A percentile compares a stretch with the other conserved stretches of the same genome.
Evolutionary conservation across 2,797 vertebrate species (phyloP).

Genomic region (Sebastes jordani): DNA sequence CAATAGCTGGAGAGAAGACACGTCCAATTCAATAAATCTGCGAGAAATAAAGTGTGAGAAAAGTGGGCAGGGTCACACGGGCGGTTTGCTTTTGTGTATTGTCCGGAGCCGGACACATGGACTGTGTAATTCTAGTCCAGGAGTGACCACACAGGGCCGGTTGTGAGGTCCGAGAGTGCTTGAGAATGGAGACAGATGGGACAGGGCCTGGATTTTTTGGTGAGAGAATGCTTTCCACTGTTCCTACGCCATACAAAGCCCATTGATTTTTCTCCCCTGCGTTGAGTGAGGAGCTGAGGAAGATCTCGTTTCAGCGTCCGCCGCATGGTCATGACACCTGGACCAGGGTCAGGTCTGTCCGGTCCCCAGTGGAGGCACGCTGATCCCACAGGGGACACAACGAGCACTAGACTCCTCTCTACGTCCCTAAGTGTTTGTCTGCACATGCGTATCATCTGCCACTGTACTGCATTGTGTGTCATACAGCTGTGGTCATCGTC

Average conservation of each 20-base stretch:
- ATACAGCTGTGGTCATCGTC: neutral
- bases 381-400: conserved; percentile 26
- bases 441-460: neutral
- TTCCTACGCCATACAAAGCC: conserved; percentile 75
- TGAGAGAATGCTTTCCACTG: conserved; percentile 78
- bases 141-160: conserved; percentile 77
- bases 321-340: conserved; percentile 78
- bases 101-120: conserved; percentile 77
- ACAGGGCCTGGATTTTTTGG: conserved; percentile 68
- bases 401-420: conserved; percentile 14
- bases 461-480: conserved; percentile 1
- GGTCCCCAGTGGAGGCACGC: conserved; percentile 23
- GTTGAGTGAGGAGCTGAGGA: conserved; percentile 70
- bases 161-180: conserved; percentile 67
- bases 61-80: conserved; percentile 47
- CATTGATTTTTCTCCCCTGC: conserved; percentile 78
- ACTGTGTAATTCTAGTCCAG: conserved; percentile 78
- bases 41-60: conserved; percentile 57
- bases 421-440: neutral
- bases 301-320: conserved; percentile 82
- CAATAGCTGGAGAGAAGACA: conserved; percentile 16
- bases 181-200: conserved; percentile 80
- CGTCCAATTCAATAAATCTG: conserved; percentile 37
- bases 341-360: conserved; percentile 70
- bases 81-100: conserved; percentile 59